Base-by-base conservation (phyloP, 1,140 invertebrate genomes). In the Drosophila biarmipes region DNA sequence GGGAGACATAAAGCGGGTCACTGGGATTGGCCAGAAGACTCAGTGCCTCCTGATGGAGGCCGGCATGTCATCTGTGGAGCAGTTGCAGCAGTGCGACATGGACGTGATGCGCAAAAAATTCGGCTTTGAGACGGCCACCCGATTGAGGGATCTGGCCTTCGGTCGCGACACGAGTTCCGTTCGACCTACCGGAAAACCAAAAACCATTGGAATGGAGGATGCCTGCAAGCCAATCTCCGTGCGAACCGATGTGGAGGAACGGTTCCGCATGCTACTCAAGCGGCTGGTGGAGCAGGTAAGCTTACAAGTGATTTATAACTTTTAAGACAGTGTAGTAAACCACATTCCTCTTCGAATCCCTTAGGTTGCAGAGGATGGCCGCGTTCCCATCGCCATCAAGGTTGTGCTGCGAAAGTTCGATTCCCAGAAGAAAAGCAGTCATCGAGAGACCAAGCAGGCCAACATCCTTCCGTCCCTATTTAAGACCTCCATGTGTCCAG, bases 121-220 rank as follows among this genome's bases (percentile, higher is more conserved):
- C 76, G 96, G 95, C 29, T 92, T 92, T 59, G 95, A 96, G 59
- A 94, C 95, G 67, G 95, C 95, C 19, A 93, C 94, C 43, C 94
- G 94, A 92, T 91, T 97, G 49, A 94, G 95, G 77, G 94, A 95
- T 49, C 92, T 96, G 64, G 94, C 95, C 57, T 93, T 94, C 92
- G 96, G 96, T 15, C 94, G 95, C 49, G 96, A 97, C 91, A 93
- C 94, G 54, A 93, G 94, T 62, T 91, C 92, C 37, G 95, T 97
- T 0, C 96, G 96, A 87, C 93, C 94, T 35, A 94, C 94, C 17
- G 95, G 95, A 1, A 95, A 94, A 80, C 95, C 66, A 93, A 95
- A 90, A 94, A 94, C 57, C 94, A 91, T 97, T 85, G 95, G 96
- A 34, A 90, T 97, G 64, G 96, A 97, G 81, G 96, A 97, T 91